A percentile compares a stretch with the other conserved stretches of the same genome.
These are phyloP conservation scores for Catocala fraxini DNA, from an alignment of 2,888 invertebrate genomes.

Conservation along the genomic window DNA sequence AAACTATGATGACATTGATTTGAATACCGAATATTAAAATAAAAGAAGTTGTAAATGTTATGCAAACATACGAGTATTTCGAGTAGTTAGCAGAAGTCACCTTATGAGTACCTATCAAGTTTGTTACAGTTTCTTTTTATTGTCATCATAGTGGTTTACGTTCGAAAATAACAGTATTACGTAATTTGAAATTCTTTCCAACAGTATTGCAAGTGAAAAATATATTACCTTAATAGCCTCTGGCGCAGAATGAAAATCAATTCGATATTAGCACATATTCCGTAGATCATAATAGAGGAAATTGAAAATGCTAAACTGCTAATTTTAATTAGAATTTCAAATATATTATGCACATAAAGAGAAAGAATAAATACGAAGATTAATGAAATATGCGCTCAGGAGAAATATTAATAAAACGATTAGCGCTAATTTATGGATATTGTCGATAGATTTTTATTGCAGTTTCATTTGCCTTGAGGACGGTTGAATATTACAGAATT, in stretches of 20 bases:
- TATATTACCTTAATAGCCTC: no score
- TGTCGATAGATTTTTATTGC: not conserved
- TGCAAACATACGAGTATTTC: no score
- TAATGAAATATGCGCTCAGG: constrained; percentile 6
- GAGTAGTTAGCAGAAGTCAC: no score
- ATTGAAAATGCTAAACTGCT: not conserved
- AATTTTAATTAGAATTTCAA: constrained; percentile 9
- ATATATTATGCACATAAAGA: constrained; percentile 3
- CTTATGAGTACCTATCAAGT: no score
- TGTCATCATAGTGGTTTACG: no score
- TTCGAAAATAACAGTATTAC: no score
- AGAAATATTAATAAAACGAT: constrained; percentile 12
- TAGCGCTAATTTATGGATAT: constrained; percentile 7
- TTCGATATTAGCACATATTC: not conserved
- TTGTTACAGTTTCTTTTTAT: no score
- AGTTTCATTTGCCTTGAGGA: constrained; percentile 3
- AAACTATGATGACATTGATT: no score
- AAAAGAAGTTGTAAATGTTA: no score
- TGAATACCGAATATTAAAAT: no score
- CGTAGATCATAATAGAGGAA: not conserved
- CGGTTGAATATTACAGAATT: not conserved
- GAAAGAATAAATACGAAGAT: constrained; percentile 8
- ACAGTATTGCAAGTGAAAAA: no score
- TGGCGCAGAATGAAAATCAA: not conserved
- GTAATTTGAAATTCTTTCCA: no score